These are phyloP conservation scores for Liolophura sinensis DNA, from an alignment of 1,140 invertebrate genomes.

Conservation along the genomic window DNA sequence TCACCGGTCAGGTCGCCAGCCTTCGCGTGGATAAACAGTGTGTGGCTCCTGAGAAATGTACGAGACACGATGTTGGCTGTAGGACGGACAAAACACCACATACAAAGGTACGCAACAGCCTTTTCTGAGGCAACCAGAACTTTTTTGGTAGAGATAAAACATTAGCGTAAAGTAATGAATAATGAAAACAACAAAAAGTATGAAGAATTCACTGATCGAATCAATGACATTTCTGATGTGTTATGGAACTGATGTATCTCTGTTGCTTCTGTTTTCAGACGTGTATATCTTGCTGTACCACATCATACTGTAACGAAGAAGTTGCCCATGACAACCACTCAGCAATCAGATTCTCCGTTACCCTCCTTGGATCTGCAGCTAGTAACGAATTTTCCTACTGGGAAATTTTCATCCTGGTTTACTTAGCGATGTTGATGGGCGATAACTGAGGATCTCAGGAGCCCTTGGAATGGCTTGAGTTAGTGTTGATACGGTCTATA, in stretches of 20 bases:
- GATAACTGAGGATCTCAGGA: too few species aligned
- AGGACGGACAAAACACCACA: not conserved
- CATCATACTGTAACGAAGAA: slow-evolving; percentile 31
- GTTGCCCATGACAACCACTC: slow-evolving; percentile 23
- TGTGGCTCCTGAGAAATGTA: slow-evolving; percentile 21
- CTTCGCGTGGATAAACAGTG: slow-evolving; percentile 28
- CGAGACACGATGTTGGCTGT: slow-evolving; percentile 24
- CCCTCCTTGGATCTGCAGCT: not conserved
- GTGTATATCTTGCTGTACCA: slow-evolving; percentile 31
- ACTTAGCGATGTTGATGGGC: too few species aligned
- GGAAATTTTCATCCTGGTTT: too few species aligned
- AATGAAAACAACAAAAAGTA: not conserved
- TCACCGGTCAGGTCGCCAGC: slow-evolving; percentile 10
- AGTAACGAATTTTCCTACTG: too few species aligned
- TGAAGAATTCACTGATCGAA: not conserved
- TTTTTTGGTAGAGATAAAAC: not conserved
- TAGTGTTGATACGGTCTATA: too few species aligned
- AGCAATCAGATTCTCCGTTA: slow-evolving; percentile 20
- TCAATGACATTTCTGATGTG: not conserved
- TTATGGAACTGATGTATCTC: not conserved
- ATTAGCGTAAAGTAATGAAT: not conserved
- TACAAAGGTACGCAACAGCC: not conserved
- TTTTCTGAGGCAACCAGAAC: too few species aligned
- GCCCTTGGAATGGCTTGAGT: too few species aligned
- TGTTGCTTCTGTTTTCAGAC: slow-evolving; percentile 20